phyloP scores from a whole-genome alignment of 2,797 vertebrate species.

The Tokudaia muenninki region DNA sequence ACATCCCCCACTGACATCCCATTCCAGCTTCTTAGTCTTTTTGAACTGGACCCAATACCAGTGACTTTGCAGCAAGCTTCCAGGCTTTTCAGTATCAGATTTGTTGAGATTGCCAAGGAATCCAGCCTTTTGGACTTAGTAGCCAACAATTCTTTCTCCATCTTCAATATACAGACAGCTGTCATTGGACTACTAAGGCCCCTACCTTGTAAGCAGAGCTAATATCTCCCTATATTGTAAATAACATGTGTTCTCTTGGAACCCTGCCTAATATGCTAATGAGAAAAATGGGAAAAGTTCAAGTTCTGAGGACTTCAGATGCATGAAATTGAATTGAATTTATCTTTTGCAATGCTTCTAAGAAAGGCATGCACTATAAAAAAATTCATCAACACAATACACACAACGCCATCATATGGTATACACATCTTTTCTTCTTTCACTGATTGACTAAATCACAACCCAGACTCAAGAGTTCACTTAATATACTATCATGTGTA shows the following conservation, averaged over 20 bases:
- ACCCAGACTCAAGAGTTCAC: neutral
- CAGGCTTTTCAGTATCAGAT: neutral
- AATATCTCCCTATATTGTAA: neutral
- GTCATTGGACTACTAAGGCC: neutral
- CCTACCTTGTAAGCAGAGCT: neutral
- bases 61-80: too few relatives aligned
- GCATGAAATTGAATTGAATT: neutral
- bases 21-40: neutral
- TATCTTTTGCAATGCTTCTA: neutral
- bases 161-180: neutral
- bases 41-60: neutral
- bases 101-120: neutral
- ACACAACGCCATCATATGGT: neutral
- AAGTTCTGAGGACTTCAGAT: neutral
- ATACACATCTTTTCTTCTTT: neutral
- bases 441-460: neutral
- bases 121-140: neutral
- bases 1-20: neutral
- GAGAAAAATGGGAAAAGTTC: neutral
- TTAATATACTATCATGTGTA: neutral
- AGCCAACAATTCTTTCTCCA: neutral
- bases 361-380: neutral
- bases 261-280: neutral
- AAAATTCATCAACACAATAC: neutral
- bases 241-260: neutral